Percentiles rank a stretch among this genome's conserved stretches.
These are phyloP conservation scores for Uropetala carovei DNA, from an alignment of 2,888 invertebrate species.

Conservation along the genomic window DNA sequence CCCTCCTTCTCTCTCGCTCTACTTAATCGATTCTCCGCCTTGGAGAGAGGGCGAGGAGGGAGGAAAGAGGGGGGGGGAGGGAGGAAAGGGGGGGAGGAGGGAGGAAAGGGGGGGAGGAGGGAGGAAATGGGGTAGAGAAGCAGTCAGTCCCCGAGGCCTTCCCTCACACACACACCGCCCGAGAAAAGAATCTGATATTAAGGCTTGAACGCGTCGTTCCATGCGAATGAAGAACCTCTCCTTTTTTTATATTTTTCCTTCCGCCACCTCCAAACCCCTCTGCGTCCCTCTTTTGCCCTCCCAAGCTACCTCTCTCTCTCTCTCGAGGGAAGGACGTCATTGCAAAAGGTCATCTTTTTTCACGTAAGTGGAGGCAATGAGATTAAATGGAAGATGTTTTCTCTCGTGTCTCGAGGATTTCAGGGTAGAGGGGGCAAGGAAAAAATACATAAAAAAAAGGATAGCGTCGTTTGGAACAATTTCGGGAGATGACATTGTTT, in stretches of 20 bases:
- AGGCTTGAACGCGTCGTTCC: not conserved
- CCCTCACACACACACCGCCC: not conserved
- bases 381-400: not conserved
- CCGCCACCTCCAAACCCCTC: not conserved
- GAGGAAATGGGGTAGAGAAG: not conserved
- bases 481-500: not conserved
- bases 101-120: not conserved
- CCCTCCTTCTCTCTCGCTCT: too few species aligned
- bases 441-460: not conserved
- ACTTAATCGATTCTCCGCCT: constrained; percentile 19
- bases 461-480: not conserved
- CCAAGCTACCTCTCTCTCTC: not conserved
- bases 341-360: constrained; percentile 1
- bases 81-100: not conserved
- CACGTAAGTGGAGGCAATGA: not conserved
- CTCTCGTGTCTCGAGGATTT: not conserved
- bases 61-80: not conserved
- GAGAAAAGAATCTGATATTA: constrained; percentile 44
- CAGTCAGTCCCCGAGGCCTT: too few species aligned
- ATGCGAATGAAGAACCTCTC: constrained; percentile 21
- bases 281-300: not conserved
- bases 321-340: not conserved
- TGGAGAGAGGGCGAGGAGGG: not conserved
- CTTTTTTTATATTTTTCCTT: not conserved
- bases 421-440: not conserved